Conservation (phyloP, 2,113 vertebrate genomes). For the Petroica traversi region DNA sequence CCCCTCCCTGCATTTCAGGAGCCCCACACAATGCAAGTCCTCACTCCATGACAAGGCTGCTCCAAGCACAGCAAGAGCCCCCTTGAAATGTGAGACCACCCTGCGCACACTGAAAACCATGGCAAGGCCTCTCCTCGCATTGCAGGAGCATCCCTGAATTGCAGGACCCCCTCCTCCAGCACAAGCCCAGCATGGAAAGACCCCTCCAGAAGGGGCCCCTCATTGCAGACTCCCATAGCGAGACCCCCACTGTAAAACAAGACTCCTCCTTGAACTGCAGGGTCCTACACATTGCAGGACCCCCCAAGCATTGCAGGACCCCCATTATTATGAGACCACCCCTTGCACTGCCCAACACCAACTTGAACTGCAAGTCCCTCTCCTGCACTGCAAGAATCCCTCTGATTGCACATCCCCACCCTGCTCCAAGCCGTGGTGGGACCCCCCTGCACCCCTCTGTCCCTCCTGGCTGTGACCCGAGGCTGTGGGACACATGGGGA, state of each 20-base stretch:
- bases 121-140: background rate
- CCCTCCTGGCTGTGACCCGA: background rate
- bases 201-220: background rate
- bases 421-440: accelerated
- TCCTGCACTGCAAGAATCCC: background rate
- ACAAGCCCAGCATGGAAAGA: background rate
- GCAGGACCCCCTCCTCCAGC: background rate
- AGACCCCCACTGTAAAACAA: background rate
- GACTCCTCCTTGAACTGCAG: background rate
- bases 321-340: background rate
- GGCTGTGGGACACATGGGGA: background rate
- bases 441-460: background rate
- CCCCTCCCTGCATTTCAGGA: background rate
- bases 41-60: background rate
- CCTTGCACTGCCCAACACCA: background rate
- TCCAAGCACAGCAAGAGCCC: background rate
- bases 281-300: background rate
- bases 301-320: background rate
- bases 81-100: background rate
- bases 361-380: background rate
- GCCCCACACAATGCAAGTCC: background rate
- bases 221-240: too few species aligned
- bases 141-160: background rate
- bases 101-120: accelerated
- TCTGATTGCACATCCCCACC: background rate